Evolutionary conservation across 2,888 invertebrate species (phyloP), one percentile per base, ranked within the genome.

Genomic region (Clostera curtula): DNA sequence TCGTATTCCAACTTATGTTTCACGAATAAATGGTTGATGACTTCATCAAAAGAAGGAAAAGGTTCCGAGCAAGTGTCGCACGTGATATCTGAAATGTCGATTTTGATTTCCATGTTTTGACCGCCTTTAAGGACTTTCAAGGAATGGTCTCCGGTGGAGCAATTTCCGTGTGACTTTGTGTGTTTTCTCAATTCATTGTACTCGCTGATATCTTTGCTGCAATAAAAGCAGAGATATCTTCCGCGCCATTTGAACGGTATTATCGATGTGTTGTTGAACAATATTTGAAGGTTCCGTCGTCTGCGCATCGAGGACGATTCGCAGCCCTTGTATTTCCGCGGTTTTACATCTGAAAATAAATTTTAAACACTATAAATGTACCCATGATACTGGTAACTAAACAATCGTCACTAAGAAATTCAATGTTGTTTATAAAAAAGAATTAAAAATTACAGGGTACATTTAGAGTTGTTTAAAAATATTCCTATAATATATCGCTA

Each of bases 181-280:
- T 83, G 82, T 29, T 63, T 63, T 8, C 67, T 50, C 1, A 83
- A 34, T 18, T 79, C 77, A 0, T 53, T 29, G 33, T 77, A 76
- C 12, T 73, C 71, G 0, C 64, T 25, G 1, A 76, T 43, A 28
- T 76, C 63, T 58, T 76, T 72, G 31, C 82, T 80, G 32, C 82
- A 83, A 49, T 71, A 77, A 46, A 83, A 83, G 40, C 82, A 83
- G 0, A 80, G 50, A 31, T 83, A 83, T 48, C 72, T 76, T 3
- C 80, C 80, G n/a, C 82, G 61, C 79, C 82, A 83, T 43, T 83
- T 83, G 52, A 83, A 83, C 2, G 82, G 82, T 53, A 83, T 70
- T 1, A 80, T 61, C 0, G 77, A 49, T 0, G 82, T 82, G 39
- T 73, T 72, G 66, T 83, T 83, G 69, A 83, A 82, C 17, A 83